A percentile compares a stretch with the other conserved stretches of the same genome.
These are phyloP conservation scores for Cyclophora albipunctata DNA, from an alignment of 2,888 invertebrate genomes.

Conservation along the genomic window DNA sequence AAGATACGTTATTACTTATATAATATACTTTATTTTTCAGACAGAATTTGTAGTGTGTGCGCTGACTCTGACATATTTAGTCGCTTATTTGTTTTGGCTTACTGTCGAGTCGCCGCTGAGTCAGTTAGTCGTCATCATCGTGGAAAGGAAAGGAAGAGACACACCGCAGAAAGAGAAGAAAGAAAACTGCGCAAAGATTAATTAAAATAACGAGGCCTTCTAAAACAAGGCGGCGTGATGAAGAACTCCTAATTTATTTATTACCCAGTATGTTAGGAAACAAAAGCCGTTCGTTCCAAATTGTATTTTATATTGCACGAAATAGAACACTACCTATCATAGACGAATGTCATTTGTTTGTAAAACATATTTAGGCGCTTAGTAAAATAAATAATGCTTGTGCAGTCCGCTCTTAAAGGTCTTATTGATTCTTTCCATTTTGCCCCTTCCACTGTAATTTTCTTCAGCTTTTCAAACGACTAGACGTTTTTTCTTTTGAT, in stretches of 20 bases:
- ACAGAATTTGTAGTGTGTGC: constrained; percentile 11
- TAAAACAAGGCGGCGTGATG: background rate
- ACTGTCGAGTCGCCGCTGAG: constrained; percentile 26
- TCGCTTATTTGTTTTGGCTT: constrained; percentile 23
- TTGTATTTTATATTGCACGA: background rate
- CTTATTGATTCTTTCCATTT: no score
- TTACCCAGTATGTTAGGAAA: background rate
- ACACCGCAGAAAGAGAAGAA: background rate
- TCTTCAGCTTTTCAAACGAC: no score
- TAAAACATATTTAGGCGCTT: background rate
- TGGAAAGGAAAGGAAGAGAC: background rate
- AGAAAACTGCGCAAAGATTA: background rate
- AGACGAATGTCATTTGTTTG: no score
- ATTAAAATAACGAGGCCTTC: background rate
- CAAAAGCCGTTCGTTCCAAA: no score
- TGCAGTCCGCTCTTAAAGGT: no score
- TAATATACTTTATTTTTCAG: constrained; percentile 11
- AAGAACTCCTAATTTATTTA: background rate
- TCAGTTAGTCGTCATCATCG: constrained; percentile 6
- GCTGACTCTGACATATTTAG: constrained; percentile 13
- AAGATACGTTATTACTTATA: no score
- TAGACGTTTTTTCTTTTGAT: no score
- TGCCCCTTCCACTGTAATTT: no score
- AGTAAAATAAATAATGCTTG: no score
- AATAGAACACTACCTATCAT: background rate